These are phyloP conservation scores for Phalacrocorax carbo DNA, from an alignment of 2,113 vertebrate species.

Conservation along the genomic window DNA sequence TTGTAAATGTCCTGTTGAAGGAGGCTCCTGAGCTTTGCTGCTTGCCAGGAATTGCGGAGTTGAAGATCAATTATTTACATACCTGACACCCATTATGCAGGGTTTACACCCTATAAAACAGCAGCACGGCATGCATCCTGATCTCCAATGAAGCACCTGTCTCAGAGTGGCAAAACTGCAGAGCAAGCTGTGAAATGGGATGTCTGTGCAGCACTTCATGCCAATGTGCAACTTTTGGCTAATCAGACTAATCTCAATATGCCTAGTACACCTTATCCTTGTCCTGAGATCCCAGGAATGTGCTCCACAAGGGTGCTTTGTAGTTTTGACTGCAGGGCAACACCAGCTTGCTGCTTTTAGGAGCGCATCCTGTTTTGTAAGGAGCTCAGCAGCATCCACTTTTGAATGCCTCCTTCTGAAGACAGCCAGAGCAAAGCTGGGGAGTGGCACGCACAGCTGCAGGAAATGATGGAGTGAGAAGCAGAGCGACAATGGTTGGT, in stretches of 20 bases:
- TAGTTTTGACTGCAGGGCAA: background rate
- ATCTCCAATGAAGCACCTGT: background rate
- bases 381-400: background rate
- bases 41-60: background rate
- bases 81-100: background rate
- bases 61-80: background rate
- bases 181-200: background rate
- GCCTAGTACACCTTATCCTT: background rate
- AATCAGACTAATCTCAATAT: too few species aligned
- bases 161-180: background rate
- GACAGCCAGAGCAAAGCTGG: background rate
- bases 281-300: background rate
- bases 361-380: background rate
- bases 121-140: background rate
- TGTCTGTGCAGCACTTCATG: background rate
- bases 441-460: background rate
- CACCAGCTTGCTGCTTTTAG: background rate
- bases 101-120: background rate
- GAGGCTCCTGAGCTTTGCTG: background rate
- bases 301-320: accelerated
- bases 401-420: background rate
- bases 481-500: background rate
- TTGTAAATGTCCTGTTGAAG: background rate
- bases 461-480: background rate
- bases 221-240: background rate